Evolutionary conservation across 2,113 vertebrate genomes (phyloP), one percentile per base, ranked within the genome.

Genomic region (Rissa tridactyla): DNA sequence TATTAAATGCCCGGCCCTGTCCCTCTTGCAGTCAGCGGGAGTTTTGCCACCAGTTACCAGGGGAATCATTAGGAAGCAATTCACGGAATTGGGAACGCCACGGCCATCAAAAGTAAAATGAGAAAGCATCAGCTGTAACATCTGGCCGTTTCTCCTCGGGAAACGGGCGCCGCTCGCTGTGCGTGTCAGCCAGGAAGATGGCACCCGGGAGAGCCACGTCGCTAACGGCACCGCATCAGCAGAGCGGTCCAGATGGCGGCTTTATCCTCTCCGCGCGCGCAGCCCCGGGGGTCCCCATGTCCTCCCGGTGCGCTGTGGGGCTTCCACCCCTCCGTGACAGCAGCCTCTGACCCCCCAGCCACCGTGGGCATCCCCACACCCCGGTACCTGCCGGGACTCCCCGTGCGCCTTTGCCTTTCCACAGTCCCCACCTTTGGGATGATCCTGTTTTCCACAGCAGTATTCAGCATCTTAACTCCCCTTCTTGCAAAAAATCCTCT

Each of bases 101-200:
- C 1, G 5, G 65, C 83, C 92, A 23, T 76, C 3, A n/a, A 13
- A 52, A 76, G 80, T 11, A 0, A 27, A 27, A 84, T 5, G 92
- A 57, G 95, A 42, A 82, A 30, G 70, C 91, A 64, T 75, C 95
- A 52, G 95, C 92, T 90, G 77, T 8, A 76, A 46, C 95, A 94
- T 95, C 91, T 92, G 96, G 57, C 88, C 11, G 0, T 15, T 26
- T 2, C 77, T 86, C 20, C 60, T 6, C 9, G 4, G 81, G 82
- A 30, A 13, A 4, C 2, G 6, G 76, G 87, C 9, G 1, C 81
- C 2, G 13, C 88, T 92, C 10, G 3, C 85, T 3, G 44, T 47
- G 91, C 30, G 12, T 14, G 68, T 6, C 91, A 32, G 61, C 46
- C 71, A 0, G 89, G 46, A 55, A 11, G 85, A 80, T 47, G 79